Evolutionary conservation across 2,113 vertebrate genomes (phyloP), one percentile per base, ranked within the genome.

Genomic region (Oncorhynchus mykiss): DNA sequence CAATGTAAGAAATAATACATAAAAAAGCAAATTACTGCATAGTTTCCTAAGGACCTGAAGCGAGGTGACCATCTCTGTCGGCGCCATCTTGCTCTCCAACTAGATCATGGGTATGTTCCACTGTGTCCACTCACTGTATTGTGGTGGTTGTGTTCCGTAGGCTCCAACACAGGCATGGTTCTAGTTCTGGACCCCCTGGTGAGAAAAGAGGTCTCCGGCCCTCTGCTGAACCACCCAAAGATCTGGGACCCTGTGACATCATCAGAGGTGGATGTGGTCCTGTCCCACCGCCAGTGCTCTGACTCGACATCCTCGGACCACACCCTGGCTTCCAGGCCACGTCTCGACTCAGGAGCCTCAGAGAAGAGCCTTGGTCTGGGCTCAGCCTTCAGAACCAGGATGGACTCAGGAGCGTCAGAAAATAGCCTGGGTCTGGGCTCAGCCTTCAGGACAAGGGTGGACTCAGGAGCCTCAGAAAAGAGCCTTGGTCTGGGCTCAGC

Each of bases 181-280:
- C 78, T 95, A 76, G 88, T 94, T 70, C 84, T 94, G 2, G 94
- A 94, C 82, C 85, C 93, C 70, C 83, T 92, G 74, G 88, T 82
- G 72, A 90, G 91, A 82, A 89, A 91, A 14, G 92, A 88, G 2
- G 70, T 80, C 59, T 78, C 90, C 12, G 85, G 83, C 72, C 86
- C 91, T 71, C 70, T 87, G 74, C 57, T 87, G 75, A 84, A 87
- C 65, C 83, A 82, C 54, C 83, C 88, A 51, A 87, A 85, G 49
- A 54, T 18, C 13, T 81, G 79, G 27, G 90, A 94, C 65, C 62
- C 85, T 48, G 74, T 78, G 83, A 82, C 73, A 49, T 13, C 84
- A 8, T 14, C 84, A 8, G 88, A 91, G 69, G 74, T 87, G 0
- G 90, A 93, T 48, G 68, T 87, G 71, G 78, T 89, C 59, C 80